Evolutionary conservation across 2,113 vertebrate species (phyloP).

Genomic region (Triplophysa siluroides): DNA sequence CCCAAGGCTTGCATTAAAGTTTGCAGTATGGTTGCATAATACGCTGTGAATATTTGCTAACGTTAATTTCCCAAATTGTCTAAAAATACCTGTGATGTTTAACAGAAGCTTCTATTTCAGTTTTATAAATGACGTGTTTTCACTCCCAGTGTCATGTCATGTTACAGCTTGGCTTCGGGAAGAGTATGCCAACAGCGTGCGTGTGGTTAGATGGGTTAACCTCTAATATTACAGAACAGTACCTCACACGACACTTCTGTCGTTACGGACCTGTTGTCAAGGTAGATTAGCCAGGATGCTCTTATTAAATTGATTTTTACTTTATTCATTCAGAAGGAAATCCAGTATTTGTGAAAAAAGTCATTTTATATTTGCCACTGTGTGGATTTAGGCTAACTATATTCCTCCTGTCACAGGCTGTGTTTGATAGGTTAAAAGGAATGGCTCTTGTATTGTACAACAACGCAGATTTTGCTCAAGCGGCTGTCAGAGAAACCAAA

Average conservation of each 20-base stretch:
- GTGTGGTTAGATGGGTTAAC: slow-evolving; percentile 98
- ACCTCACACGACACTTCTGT: slow-evolving; percentile 95
- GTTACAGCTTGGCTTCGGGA: slow-evolving; percentile 95
- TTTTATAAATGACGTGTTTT: no score
- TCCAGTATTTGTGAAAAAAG: no score
- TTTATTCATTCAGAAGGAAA: no score
- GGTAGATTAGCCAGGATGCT: slow-evolving; percentile 66
- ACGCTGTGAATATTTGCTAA: no score
- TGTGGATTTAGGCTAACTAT: background rate
- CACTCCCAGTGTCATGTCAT: background rate
- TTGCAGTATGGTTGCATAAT: no score
- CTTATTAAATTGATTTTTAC: background rate
- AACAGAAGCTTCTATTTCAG: no score
- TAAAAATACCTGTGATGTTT: no score
- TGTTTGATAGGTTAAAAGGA: slow-evolving; percentile 96
- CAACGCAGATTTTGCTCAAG: slow-evolving; percentile 97
- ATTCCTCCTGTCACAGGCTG: slow-evolving; percentile 76
- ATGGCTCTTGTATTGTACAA: slow-evolving; percentile 98
- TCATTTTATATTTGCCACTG: background rate
- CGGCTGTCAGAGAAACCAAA: slow-evolving; percentile 98
- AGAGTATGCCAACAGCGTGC: slow-evolving; percentile 98
- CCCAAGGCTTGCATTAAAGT: no score
- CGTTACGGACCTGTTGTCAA: slow-evolving; percentile 95
- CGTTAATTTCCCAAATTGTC: no score
- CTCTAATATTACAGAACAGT: slow-evolving; percentile 94